Evolutionary conservation across 92 coral and sea anemone genomes (phyloP).

Genomic region (Epizoanthus illoricatus): DNA sequence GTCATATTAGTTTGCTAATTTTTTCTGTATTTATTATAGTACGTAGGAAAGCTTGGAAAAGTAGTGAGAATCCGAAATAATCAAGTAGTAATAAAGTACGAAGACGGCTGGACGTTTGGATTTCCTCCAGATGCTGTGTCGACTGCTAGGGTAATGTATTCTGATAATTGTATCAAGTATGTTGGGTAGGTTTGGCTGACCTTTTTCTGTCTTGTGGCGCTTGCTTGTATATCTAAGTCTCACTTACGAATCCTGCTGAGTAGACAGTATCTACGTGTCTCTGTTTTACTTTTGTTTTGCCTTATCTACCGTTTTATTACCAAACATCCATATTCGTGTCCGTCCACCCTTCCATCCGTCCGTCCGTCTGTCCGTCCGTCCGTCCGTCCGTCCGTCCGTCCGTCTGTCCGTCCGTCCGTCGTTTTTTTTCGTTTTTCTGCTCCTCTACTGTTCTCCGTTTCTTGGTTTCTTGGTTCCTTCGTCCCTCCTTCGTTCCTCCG

Average conservation of each 20-base stretch:
- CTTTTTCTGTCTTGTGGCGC: no score
- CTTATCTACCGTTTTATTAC: background rate
- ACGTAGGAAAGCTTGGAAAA: conserved; percentile 5
- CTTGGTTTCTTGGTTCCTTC: background rate
- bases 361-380: background rate
- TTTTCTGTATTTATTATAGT: background rate
- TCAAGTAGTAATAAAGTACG: conserved; percentile 6
- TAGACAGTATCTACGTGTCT: no score
- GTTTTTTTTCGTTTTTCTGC: background rate
- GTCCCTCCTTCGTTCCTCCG: background rate
- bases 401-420: background rate
- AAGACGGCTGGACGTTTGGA: background rate
- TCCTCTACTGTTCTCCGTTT: background rate
- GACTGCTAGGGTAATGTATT: background rate
- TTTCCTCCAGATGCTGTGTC: conserved; percentile 7
- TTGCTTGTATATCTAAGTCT: no score
- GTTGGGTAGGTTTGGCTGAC: background rate
- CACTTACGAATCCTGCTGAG: no score
- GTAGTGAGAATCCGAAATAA: background rate
- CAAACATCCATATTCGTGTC: background rate
- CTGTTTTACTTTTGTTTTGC: no score
- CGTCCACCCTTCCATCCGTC: background rate
- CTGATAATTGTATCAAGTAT: background rate
- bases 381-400: background rate
- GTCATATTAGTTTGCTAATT: background rate